Percentiles rank a stretch among this genome's conserved stretches.
phyloP scores from a whole-genome alignment of 1,140 invertebrate genomes.

The Hermatobates lingyangjiaoensis region DNA sequence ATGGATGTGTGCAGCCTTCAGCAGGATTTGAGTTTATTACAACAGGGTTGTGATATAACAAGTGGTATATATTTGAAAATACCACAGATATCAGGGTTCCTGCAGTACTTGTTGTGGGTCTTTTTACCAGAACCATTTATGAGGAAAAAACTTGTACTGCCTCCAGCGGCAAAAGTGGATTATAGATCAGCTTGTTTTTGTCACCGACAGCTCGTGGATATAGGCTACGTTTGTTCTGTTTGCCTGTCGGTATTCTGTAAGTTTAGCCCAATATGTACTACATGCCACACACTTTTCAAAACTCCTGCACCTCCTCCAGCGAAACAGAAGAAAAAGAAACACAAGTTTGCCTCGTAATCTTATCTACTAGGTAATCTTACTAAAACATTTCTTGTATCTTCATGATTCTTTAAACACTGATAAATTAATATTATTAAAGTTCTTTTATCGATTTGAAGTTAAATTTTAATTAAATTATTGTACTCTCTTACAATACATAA shows the following conservation, averaged over 20 bases:
- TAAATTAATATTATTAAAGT: no score
- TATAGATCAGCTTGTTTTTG: constrained; percentile 95
- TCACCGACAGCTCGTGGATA: constrained; percentile 86
- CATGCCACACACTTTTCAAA: constrained; percentile 83
- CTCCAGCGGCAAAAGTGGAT: constrained; percentile 77
- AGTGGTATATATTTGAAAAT: constrained; percentile 69
- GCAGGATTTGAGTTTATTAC: constrained; percentile 72
- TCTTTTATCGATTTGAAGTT: no score
- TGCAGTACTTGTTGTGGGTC: constrained; percentile 90
- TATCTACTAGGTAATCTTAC: no score
- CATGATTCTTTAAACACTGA: no score
- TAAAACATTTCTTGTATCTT: no score
- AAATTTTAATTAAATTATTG: no score
- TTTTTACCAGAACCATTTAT: constrained; percentile 70
- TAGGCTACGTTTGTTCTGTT: constrained; percentile 93
- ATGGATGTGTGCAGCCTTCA: constrained; percentile 88
- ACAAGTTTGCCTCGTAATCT: constrained; percentile 14
- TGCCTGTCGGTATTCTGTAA: constrained; percentile 97
- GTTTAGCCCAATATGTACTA: constrained; percentile 92
- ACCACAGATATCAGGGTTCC: constrained; percentile 59
- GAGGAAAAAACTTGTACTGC: constrained; percentile 66
- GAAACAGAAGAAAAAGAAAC: constrained; percentile 53
- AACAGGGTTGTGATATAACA: constrained; percentile 92
- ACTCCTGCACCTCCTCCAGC: constrained; percentile 46
- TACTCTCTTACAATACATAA: no score